phyloP scores from a whole-genome alignment of 2,888 invertebrate genomes.

The Tupiocoris notatus region DNA sequence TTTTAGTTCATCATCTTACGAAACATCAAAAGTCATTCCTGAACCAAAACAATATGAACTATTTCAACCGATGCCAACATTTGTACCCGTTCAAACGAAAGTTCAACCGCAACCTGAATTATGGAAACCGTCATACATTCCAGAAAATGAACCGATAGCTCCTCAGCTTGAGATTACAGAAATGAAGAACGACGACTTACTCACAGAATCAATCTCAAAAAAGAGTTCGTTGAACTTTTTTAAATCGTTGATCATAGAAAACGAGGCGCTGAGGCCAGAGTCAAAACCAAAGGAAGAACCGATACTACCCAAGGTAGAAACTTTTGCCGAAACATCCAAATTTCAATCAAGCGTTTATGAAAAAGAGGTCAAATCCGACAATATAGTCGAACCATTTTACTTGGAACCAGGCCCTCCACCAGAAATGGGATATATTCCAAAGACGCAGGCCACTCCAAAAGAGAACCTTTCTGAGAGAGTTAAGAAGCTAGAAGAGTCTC shows the following conservation, averaged over 20 bases:
- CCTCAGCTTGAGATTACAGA: neutral
- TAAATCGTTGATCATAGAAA: slow-evolving; percentile 63
- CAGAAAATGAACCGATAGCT: neutral
- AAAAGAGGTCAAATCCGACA: slow-evolving; percentile 31
- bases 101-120: neutral
- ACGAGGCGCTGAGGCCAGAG: slow-evolving; percentile 51
- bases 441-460: slow-evolving; percentile 55
- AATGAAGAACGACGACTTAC: slow-evolving; percentile 38
- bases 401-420: slow-evolving; percentile 69
- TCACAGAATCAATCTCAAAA: slow-evolving; percentile 59
- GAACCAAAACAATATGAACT: neutral
- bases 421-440: slow-evolving; percentile 65
- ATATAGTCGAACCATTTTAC: slow-evolving; percentile 48
- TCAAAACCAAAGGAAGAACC: slow-evolving; percentile 39
- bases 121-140: neutral
- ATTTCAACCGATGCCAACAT: slow-evolving; percentile 23
- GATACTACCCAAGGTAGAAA: neutral
- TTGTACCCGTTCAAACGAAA: slow-evolving; percentile 13
- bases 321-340: neutral
- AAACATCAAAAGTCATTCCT: slow-evolving; percentile 1
- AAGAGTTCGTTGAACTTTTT: slow-evolving; percentile 67
- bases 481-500: slow-evolving; percentile 62
- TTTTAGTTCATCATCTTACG: neutral
- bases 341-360: slow-evolving; percentile 18
- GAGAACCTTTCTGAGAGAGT: slow-evolving; percentile 62